Evolutionary conservation across 2,113 vertebrate species (phyloP), one percentile per base, ranked within the genome.

Genomic region (Actenoides hombroni): DNA sequence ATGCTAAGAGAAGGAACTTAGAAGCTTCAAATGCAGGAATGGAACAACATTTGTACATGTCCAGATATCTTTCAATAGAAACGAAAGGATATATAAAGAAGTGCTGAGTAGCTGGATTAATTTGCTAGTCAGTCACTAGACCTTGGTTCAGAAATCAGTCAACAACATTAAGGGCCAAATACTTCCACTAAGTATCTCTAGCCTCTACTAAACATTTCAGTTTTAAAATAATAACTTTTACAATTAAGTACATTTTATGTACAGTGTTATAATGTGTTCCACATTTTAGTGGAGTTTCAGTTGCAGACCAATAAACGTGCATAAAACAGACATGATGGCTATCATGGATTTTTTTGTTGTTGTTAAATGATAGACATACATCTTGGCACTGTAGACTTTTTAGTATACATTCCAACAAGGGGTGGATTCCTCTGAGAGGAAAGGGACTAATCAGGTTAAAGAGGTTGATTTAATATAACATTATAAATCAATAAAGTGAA

Each of bases 371-470:
- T 31, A 60, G 14, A 68, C 24, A 10, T 90, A 4, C 17, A 42
- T 5, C 23, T 83, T 76, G 31, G 2, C 14, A 70, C n/a, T 68
- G 42, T 87, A 75, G 40, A 95, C 69, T 73, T 37, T 65, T 37
- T 40, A 71, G 16, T 39, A 76, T 15, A 92, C 60, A 51, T 79
- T 74, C 29, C 13, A 70, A 61, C 3, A 76, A 77, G 7, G 9
- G 11, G 20, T 37, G 39, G 24, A 86, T 73, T 74, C 49, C 69
- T 92, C 57, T 29, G 29, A 86, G 49, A 84, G 8, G 57, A 94
- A 97, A 90, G 46, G 2, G 15, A 39, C 18, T 92, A 94, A 86
- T 83, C 39, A 90, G 7, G 63, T 90, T 88, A 86, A 94, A 37
- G n/a, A 15, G 11, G 31, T 44, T 92, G 65, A 59, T 73, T 79